A percentile compares a stretch with the other conserved stretches of the same genome.
Conservation (phyloP, 2,888 invertebrate genomes). For the Teinopalpus imperialis region DNA sequence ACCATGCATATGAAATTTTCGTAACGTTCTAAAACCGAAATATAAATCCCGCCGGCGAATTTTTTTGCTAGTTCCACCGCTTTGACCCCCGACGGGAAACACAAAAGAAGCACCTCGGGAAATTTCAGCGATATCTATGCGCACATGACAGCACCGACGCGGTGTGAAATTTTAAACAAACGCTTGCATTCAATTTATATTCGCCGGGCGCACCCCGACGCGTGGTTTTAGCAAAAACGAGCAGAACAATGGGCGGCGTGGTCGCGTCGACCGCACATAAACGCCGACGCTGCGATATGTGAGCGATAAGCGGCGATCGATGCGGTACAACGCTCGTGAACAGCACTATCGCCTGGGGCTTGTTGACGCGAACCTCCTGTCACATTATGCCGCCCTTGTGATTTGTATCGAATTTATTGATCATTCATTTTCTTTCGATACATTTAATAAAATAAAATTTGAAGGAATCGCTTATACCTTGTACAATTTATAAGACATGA, state of each 20-base stretch:
- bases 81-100: conserved; percentile 25
- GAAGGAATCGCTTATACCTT: background rate
- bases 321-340: conserved; percentile 33
- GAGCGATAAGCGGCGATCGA: conserved; percentile 62
- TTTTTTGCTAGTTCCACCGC: conserved; percentile 22
- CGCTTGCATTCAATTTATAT: conserved; percentile 59
- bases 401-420: conserved; percentile 57
- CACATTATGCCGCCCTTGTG: conserved; percentile 51
- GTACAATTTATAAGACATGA: no score
- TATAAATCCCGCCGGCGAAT: background rate
- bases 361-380: conserved; percentile 42
- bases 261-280: conserved; percentile 36
- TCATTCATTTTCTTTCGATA: conserved; percentile 33
- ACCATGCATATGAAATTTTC: background rate
- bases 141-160: conserved; percentile 40
- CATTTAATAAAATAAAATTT: background rate
- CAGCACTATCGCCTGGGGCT: conserved; percentile 18
- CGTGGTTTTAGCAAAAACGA: conserved; percentile 51
- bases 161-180: conserved; percentile 59
- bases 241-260: conserved; percentile 40
- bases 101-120: conserved; percentile 30
- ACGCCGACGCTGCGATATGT: conserved; percentile 35
- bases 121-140: conserved; percentile 39
- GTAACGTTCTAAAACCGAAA: background rate
- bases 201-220: conserved; percentile 46